These are phyloP conservation scores for Thumatha senex DNA, from an alignment of 2,888 invertebrate genomes.

Conservation along the genomic window DNA sequence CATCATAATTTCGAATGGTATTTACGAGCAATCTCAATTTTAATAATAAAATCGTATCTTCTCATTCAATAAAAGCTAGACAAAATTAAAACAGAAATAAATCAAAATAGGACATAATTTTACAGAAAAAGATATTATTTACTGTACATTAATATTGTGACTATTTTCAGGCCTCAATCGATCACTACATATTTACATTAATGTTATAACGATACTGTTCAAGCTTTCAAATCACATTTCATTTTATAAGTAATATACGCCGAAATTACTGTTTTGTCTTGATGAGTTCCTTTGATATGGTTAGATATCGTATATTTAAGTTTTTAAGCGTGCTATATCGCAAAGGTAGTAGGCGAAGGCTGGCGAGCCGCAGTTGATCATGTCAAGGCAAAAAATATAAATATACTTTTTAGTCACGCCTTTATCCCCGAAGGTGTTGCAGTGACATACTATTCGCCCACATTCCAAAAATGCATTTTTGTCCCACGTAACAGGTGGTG, in stretches of 20 bases:
- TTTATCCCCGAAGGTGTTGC: no score
- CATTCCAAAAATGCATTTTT: no score
- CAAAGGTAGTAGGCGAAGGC: not conserved
- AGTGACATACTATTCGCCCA: no score
- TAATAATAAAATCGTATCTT: no score
- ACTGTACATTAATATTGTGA: slow-evolving; percentile 58
- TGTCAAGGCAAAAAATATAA: no score
- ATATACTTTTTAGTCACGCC: no score
- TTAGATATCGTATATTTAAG: slow-evolving; percentile 8
- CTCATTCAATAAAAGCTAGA: slow-evolving; percentile 2
- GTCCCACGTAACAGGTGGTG: no score
- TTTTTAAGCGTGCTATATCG: not conserved
- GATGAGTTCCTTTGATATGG: slow-evolving; percentile 26
- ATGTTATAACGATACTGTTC: slow-evolving; percentile 37
- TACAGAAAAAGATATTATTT: slow-evolving; percentile 37
- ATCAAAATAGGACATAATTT: slow-evolving; percentile 72
- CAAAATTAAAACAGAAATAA: slow-evolving; percentile 45
- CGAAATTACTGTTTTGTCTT: slow-evolving; percentile 45
- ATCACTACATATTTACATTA: slow-evolving; percentile 70
- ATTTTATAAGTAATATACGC: slow-evolving; percentile 62
- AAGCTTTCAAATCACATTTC: slow-evolving; percentile 55
- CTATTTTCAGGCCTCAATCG: slow-evolving; percentile 73
- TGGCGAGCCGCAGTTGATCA: no score
- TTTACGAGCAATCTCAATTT: no score
- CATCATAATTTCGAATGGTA: no score